These are phyloP conservation scores for Agelas oroides DNA, from an alignment of 37 sponge, comb jelly and placozoan genomes.

Conservation along the genomic window DNA sequence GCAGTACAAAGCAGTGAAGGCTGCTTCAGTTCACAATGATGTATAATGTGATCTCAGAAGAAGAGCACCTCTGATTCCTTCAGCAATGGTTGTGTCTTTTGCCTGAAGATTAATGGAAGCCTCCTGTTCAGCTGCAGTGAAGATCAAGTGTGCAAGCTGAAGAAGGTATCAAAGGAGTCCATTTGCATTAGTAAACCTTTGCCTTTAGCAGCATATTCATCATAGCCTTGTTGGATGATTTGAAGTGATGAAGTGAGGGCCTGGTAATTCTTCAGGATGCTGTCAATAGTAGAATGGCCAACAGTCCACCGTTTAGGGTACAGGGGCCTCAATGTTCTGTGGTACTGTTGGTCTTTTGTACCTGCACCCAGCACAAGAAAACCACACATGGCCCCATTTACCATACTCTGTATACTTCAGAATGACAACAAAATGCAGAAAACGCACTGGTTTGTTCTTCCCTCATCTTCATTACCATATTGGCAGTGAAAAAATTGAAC, in stretches of 20 bases:
- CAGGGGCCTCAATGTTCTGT: constrained; percentile 28
- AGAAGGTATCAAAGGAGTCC: constrained; percentile 60
- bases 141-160: constrained; percentile 53
- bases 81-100: constrained; percentile 12
- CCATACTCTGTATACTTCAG: no score
- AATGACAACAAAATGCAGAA: no score
- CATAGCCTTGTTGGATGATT: constrained; percentile 22
- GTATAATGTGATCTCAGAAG: constrained; percentile 43
- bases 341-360: no score
- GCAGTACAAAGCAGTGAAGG: constrained; percentile 33
- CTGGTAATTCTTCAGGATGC: constrained; percentile 42
- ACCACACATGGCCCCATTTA: no score
- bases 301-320: constrained; percentile 61
- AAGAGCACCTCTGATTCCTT: constrained; percentile 32
- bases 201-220: constrained; percentile 65
- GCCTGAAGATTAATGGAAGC: constrained; percentile 28
- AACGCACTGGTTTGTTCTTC: no score
- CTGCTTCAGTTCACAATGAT: constrained; percentile 40
- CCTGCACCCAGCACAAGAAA: no score
- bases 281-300: constrained; percentile 18
- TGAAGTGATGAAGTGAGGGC: constrained; percentile 13
- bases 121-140: constrained; percentile 39
- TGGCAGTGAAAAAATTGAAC: no score
- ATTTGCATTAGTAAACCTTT: constrained; percentile 28
- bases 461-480: no score